Evolutionary conservation across 2,888 invertebrate genomes (phyloP), one percentile per base, ranked within the genome.

Genomic region (Dysmachus trigonus): DNA sequence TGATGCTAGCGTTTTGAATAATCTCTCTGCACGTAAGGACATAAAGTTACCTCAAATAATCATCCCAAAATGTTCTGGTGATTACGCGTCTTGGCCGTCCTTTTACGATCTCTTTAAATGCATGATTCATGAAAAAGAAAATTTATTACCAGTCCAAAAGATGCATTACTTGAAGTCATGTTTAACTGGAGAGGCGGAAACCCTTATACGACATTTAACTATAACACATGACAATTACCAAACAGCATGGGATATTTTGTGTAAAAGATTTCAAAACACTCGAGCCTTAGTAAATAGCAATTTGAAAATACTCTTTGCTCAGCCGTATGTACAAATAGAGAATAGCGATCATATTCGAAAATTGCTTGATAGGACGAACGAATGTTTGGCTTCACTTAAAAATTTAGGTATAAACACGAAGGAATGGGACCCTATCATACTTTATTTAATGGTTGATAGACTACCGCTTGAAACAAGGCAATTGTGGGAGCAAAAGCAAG

Each of bases 281-380:
- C 74, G 74, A 4, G 7, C 1, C 2, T 74, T 74, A 33, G 33
- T 33, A 3, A 74, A 74, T 18, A 31, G 5, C 33, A 31, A 10
- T 6, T 74, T 74, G 15, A 74, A 74, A n/a, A 74, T 31, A n/a
- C n/a, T 33, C 13, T 74, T 74, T 31, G 31, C 74, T 0, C 74
- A 74, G 33, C 3, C 35, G n/a, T 15, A 74, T 30, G 74, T 74
- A 10, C 35, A 74, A 33, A 15, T n/a, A 33, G 74, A 74, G n/a
- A 30, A 7, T 15, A 33, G 31, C 6, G 77, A 38, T 8, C 4
- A 38, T 62, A 30, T 92, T 5, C 51, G 79, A 1, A 79, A 62
- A 0, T 71, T 82, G 13, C 33, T 82, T 31, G 53, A 82, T 22
- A 0, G 18, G 8, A 82, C 62, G n/a, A 71, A 8, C n/a, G 82